These are phyloP conservation scores for Bettongia penicillata DNA, from an alignment of 2,113 vertebrate genomes.

Conservation along the genomic window DNA sequence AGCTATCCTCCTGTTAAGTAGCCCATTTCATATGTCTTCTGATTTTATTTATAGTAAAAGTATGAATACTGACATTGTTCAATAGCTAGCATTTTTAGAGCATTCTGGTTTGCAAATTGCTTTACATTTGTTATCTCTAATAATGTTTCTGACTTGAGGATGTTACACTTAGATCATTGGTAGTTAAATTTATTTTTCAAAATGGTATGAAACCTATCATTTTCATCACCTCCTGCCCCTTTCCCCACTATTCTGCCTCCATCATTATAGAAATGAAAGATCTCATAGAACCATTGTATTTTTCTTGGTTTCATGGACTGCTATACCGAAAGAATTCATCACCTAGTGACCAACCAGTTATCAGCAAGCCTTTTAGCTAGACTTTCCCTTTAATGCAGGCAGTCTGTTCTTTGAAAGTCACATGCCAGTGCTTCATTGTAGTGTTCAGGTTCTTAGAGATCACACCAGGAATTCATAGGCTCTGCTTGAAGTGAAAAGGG, in stretches of 20 bases:
- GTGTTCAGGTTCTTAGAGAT: neutral
- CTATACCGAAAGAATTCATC: neutral
- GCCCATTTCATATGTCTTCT: neutral
- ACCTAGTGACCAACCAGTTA: neutral
- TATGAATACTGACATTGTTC: neutral
- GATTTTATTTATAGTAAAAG: neutral
- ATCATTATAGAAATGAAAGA: neutral
- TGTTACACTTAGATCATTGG: neutral
- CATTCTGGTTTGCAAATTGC: neutral
- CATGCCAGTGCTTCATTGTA: neutral
- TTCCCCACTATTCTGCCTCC: neutral
- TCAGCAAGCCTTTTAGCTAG: neutral
- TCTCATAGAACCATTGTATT: neutral
- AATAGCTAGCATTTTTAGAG: neutral
- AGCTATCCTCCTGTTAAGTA: neutral
- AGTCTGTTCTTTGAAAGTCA: neutral
- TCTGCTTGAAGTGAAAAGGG: neutral
- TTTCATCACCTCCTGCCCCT: neutral
- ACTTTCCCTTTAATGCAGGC: neutral
- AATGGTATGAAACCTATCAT: neutral
- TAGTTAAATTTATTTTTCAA: neutral
- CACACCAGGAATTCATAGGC: neutral
- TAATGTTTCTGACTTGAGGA: neutral
- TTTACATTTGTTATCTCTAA: neutral
- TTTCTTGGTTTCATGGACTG: neutral